Conservation (phyloP, 2,797 vertebrate genomes). For the Poecile montanus region DNA sequence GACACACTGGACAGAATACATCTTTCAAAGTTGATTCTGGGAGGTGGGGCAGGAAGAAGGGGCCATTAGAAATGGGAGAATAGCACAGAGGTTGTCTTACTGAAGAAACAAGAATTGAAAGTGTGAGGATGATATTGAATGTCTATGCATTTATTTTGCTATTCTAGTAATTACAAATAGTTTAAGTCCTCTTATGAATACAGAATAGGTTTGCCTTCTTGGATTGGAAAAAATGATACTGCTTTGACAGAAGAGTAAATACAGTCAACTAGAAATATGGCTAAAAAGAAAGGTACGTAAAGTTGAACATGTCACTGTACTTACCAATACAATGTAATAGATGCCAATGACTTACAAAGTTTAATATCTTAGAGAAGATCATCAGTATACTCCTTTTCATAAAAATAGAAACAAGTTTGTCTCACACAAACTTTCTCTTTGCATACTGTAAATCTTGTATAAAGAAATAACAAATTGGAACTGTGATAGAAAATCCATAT, state of each 20-base stretch:
- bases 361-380: not conserved
- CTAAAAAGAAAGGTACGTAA: not conserved
- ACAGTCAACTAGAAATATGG: not conserved
- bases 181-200: not conserved
- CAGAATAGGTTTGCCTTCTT: not conserved
- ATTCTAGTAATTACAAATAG: not conserved
- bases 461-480: not conserved
- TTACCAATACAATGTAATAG: not conserved
- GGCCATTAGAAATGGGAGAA: not conserved
- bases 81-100: not conserved
- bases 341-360: not conserved
- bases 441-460: not conserved
- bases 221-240: not conserved
- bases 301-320: not conserved
- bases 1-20: not conserved
- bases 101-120: not conserved
- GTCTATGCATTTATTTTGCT: not conserved
- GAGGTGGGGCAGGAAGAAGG: rapidly evolving
- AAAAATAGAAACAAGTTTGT: not conserved
- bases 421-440: not conserved
- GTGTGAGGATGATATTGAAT: not conserved
- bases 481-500: not conserved
- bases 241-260: not conserved
- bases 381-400: not conserved
- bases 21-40: not conserved